Percentiles rank a stretch among this genome's conserved stretches.
phyloP scores from a whole-genome alignment of 2,888 invertebrate genomes.

The Cartodere bifasciata region DNA sequence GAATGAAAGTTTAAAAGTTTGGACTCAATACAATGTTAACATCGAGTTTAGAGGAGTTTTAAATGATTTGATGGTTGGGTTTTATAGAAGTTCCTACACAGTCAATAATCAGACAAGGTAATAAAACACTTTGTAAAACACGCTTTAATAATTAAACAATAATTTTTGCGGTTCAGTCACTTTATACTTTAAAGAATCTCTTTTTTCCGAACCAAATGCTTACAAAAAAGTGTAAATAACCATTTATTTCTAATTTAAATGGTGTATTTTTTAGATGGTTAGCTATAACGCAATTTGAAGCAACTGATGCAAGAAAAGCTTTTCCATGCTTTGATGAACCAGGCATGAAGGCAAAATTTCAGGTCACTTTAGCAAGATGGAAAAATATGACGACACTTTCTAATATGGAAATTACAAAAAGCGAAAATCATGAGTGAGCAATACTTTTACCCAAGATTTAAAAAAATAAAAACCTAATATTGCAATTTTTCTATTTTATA shows the following conservation, averaged over 20 bases:
- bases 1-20: constrained; percentile 42
- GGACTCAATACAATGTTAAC: constrained; percentile 50
- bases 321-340: constrained; percentile 87
- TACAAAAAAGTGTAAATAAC: too few species aligned
- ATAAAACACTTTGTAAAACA: too few species aligned
- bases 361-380: constrained; percentile 61
- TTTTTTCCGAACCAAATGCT: too few species aligned
- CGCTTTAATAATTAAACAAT: too few species aligned
- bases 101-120: constrained; percentile 57
- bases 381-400: constrained; percentile 62
- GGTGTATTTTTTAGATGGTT: constrained; percentile 50
- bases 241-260: too few species aligned
- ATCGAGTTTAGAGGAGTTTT: constrained; percentile 60
- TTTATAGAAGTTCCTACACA: constrained; percentile 71
- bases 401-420: constrained; percentile 52
- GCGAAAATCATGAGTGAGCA: too few species aligned
- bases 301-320: constrained; percentile 67
- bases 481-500: too few species aligned
- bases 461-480: too few species aligned
- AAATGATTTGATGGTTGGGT: constrained; percentile 65
- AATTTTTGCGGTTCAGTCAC: too few species aligned
- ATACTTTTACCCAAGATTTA: too few species aligned
- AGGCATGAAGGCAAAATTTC: constrained; percentile 67
- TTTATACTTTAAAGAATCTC: too few species aligned
- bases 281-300: constrained; percentile 71